A percentile compares a stretch with the other conserved stretches of the same genome.
Evolutionary conservation across 2,888 invertebrate species (phyloP).

Genomic region (Plebejus argus): DNA sequence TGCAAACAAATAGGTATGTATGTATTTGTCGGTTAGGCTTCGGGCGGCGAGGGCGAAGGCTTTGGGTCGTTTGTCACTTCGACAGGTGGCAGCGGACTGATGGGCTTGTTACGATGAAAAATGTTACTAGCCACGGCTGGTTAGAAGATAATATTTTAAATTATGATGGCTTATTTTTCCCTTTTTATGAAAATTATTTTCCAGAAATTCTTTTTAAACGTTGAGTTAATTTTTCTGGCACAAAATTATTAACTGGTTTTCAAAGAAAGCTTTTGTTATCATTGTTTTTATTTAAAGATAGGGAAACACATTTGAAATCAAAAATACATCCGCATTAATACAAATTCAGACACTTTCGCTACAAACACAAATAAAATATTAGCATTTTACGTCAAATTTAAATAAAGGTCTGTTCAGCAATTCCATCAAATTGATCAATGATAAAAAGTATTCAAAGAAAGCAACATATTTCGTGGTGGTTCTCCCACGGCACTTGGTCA

Average conservation of each 20-base stretch:
- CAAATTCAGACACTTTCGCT: too few relatives aligned
- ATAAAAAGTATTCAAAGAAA: background rate
- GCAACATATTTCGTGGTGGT: background rate
- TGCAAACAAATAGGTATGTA: conserved; percentile 29
- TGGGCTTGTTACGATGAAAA: conserved; percentile 32
- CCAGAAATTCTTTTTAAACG: too few relatives aligned
- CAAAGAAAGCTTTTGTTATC: too few relatives aligned
- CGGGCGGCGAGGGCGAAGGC: background rate
- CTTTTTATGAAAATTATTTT: too few relatives aligned
- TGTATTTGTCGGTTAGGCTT: conserved; percentile 35
- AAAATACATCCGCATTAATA: too few relatives aligned
- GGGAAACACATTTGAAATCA: too few relatives aligned
- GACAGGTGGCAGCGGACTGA: conserved; percentile 29
- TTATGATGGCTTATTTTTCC: background rate
- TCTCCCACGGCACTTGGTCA: conserved; percentile 12
- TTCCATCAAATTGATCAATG: background rate
- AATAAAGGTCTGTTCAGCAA: background rate
- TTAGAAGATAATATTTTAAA: background rate
- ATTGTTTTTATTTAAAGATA: too few relatives aligned
- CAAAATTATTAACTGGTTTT: too few relatives aligned
- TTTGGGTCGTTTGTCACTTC: conserved; percentile 30
- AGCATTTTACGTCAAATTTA: background rate
- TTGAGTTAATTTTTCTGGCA: too few relatives aligned
- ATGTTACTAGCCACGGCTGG: conserved; percentile 1
- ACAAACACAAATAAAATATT: too few relatives aligned